Conservation (phyloP, 2,113 vertebrate species). For the Pterocles gutturalis region DNA sequence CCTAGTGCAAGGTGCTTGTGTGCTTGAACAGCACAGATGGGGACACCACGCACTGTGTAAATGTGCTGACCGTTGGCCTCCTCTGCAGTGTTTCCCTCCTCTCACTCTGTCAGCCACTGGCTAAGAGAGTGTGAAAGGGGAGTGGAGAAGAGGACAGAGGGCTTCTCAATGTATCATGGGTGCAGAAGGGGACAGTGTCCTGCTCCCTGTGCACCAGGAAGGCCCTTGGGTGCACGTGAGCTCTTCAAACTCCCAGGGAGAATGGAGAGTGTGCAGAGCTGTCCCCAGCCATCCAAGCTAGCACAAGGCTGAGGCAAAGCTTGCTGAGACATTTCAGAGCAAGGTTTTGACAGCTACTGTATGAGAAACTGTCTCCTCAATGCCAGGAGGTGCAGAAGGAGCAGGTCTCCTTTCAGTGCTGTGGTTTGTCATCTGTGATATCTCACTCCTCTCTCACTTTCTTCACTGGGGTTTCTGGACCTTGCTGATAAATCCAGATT, state of each 20-base stretch:
- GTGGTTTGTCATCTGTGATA: background rate
- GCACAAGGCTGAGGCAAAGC: background rate
- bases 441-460: background rate
- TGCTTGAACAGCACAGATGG: background rate
- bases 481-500: background rate
- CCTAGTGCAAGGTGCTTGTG: background rate
- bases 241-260: background rate
- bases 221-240: rapidly evolving
- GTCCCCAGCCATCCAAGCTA: background rate
- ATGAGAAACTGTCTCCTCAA: background rate
- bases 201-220: background rate
- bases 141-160: background rate
- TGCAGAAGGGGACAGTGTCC: background rate
- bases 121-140: background rate
- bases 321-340: background rate
- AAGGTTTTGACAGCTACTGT: background rate
- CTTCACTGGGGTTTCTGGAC: background rate
- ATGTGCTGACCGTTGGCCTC: background rate
- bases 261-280: background rate
- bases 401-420: background rate
- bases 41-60: rapidly evolving
- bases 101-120: background rate
- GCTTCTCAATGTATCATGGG: rapidly evolving
- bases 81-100: too few species aligned
- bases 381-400: background rate